phyloP scores from a whole-genome alignment of 2,797 vertebrate species.

The Danio jaintianensis region DNA sequence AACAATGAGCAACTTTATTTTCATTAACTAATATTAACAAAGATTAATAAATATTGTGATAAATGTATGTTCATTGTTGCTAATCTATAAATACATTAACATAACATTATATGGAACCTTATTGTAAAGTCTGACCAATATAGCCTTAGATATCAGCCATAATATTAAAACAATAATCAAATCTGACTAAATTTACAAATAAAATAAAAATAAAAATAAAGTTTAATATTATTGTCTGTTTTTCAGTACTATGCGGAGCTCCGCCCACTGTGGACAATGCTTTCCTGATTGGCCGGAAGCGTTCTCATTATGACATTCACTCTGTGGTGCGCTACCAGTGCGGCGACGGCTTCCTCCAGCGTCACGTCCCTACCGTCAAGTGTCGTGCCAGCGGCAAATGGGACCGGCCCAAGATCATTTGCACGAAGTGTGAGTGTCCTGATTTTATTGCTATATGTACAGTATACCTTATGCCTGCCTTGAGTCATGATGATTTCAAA shows the following conservation, averaged over 20 bases:
- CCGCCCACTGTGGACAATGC: conserved; percentile 90
- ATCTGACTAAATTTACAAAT: not conserved
- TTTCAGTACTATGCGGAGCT: conserved; percentile 88
- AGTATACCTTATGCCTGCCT: no score
- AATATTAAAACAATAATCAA: not conserved
- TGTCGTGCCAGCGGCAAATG: conserved; percentile 93
- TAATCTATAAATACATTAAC: no score
- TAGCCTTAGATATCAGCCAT: not conserved
- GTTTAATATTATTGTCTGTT: conserved; percentile 3
- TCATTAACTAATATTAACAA: no score
- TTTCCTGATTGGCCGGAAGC: conserved; percentile 85
- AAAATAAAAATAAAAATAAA: no score
- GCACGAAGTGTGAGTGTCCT: conserved; percentile 88
- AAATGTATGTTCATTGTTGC: no score
- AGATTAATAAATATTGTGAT: no score
- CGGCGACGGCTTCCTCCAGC: conserved; percentile 87
- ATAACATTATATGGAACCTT: no score
- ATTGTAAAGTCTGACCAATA: not conserved
- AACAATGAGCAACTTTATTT: no score
- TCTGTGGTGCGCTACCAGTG: conserved; percentile 93
- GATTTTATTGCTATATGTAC: not conserved
- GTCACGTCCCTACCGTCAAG: conserved; percentile 88
- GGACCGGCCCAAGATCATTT: conserved; percentile 93
- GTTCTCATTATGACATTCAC: conserved; percentile 90
- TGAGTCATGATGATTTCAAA: no score